Conservation (phyloP, 2,797 vertebrate genomes). For the Macropodus opercularis region DNA sequence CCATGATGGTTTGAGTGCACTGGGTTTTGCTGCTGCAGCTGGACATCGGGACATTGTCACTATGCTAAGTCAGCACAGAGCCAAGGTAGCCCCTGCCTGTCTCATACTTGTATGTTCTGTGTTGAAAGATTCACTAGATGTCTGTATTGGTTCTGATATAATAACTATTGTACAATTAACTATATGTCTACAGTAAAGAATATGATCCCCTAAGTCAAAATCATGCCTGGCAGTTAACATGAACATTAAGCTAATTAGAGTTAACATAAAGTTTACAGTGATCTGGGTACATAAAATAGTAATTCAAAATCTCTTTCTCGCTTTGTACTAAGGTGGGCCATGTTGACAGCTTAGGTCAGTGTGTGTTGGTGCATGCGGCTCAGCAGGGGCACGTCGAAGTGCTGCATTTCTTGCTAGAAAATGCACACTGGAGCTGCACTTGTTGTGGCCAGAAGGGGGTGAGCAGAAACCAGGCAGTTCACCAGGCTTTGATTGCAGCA, state of each 20-base stretch:
- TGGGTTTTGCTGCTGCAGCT: constrained; percentile 92
- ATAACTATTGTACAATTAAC: too few species aligned
- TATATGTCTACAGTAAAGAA: neutral
- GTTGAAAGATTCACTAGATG: neutral
- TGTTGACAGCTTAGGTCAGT: constrained; percentile 92
- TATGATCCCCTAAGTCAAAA: too few species aligned
- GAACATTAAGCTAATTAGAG: too few species aligned
- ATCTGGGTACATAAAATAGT: neutral
- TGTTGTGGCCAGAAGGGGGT: constrained; percentile 85
- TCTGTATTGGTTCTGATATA: neutral
- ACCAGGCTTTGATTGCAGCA: constrained; percentile 92
- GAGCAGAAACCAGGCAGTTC: constrained; percentile 91
- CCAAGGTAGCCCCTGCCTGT: constrained; percentile 83
- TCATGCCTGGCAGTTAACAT: neutral
- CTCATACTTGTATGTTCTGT: neutral
- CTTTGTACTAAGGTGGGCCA: constrained; percentile 86
- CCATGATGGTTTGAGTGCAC: constrained; percentile 90
- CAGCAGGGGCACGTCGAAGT: constrained; percentile 91
- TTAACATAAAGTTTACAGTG: neutral
- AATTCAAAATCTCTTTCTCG: neutral
- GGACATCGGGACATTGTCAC: constrained; percentile 89
- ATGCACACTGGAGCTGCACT: constrained; percentile 87
- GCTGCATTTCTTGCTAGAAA: constrained; percentile 90
- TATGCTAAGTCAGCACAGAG: constrained; percentile 88
- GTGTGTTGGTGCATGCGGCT: constrained; percentile 91